phyloP scores from a whole-genome alignment of 2,888 invertebrate species.

The Trimorus sp. region DNA sequence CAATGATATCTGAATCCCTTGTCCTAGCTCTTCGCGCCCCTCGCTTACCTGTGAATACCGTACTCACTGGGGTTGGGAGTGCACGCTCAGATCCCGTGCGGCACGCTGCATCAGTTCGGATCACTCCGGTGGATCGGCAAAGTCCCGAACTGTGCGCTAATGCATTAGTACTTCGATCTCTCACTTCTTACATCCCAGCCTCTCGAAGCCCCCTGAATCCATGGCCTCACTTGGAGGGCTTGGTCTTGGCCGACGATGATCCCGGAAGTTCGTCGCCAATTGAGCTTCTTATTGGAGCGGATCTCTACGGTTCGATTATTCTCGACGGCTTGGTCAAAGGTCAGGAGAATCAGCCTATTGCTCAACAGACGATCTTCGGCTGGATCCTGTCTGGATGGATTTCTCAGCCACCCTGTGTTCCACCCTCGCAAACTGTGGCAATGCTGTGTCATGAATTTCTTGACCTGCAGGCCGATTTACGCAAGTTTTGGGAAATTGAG shows the following conservation, averaged over 20 bases:
- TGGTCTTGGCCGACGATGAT: constrained; percentile 20
- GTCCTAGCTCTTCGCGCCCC: background rate
- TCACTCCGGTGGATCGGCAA: constrained; percentile 10
- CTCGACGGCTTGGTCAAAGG: constrained; percentile 5
- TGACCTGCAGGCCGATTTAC: background rate
- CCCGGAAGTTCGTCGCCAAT: constrained; percentile 7
- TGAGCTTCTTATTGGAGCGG: constrained; percentile 25
- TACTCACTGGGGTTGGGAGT: background rate
- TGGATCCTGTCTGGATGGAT: constrained; percentile 8
- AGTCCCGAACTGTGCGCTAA: background rate
- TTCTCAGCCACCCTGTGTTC: background rate
- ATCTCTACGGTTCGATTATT: constrained; percentile 19
- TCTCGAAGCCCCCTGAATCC: background rate
- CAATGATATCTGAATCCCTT: constrained; percentile 10
- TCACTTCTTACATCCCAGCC: constrained; percentile 12
- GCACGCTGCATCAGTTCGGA: background rate
- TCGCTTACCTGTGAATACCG: background rate
- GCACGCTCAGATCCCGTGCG: background rate
- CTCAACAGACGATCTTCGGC: constrained; percentile 8
- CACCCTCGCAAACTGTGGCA: background rate
- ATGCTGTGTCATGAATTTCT: constrained; percentile 9
- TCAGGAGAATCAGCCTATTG: constrained; percentile 3
- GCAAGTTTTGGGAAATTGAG: constrained; percentile 24
- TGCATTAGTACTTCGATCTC: constrained; percentile 3
- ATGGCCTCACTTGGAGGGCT: constrained; percentile 24